Conservation (phyloP, 1,140 invertebrate species). For the Musca domestica region DNA sequence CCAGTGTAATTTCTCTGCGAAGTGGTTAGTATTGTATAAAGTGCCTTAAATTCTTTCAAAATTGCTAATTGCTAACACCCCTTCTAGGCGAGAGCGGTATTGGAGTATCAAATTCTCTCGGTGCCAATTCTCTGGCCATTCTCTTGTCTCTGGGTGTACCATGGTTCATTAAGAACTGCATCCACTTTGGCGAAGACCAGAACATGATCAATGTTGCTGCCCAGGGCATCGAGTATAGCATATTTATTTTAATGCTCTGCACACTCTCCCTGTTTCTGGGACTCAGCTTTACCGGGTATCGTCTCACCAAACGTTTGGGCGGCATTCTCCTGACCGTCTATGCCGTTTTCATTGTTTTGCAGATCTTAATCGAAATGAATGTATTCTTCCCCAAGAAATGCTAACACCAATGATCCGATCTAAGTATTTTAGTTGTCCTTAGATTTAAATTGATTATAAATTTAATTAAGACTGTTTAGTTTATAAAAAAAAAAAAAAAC, state of each 20-base stretch:
- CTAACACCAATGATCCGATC: neutral
- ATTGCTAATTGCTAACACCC: neutral
- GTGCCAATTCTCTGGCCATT: slow-evolving; percentile 82
- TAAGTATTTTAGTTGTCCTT: too few species aligned
- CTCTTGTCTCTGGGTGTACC: slow-evolving; percentile 81
- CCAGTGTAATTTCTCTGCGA: slow-evolving; percentile 75
- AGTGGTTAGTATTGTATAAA: slow-evolving; percentile 62
- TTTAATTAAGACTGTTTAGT: too few species aligned
- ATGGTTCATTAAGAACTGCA: slow-evolving; percentile 74
- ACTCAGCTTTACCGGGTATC: slow-evolving; percentile 59
- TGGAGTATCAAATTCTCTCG: slow-evolving; percentile 80
- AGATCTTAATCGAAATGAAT: slow-evolving; percentile 52
- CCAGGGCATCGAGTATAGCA: slow-evolving; percentile 62
- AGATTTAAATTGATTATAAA: too few species aligned
- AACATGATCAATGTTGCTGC: slow-evolving; percentile 54
- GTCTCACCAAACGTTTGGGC: slow-evolving; percentile 61
- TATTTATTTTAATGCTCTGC: slow-evolving; percentile 60
- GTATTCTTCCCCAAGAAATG: slow-evolving; percentile 48
- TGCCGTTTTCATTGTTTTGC: slow-evolving; percentile 57
- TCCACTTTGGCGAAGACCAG: slow-evolving; percentile 49
- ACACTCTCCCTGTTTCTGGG: slow-evolving; percentile 60
- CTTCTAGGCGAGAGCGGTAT: slow-evolving; percentile 75
- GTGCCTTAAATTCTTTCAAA: neutral
- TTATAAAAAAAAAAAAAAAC: too few species aligned
- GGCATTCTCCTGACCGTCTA: slow-evolving; percentile 63